These are phyloP conservation scores for Grammomys dolichurus DNA, from an alignment of 2,113 vertebrate genomes.

Conservation along the genomic window DNA sequence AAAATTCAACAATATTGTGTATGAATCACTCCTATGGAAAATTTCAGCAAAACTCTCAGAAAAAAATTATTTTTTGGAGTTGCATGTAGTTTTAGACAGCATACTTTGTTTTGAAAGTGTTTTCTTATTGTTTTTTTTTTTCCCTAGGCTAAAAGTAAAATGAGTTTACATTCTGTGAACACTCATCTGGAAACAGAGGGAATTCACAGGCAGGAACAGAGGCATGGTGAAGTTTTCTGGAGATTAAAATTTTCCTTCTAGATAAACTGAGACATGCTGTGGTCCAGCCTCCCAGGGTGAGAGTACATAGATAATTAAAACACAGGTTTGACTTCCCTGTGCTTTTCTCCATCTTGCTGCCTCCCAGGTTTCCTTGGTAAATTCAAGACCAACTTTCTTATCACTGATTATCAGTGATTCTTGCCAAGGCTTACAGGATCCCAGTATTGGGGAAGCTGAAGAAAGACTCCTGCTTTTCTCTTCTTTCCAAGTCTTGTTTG, in stretches of 20 bases:
- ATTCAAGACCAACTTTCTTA: conserved; percentile 34
- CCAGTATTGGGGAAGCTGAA: background rate
- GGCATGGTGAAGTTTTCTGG: background rate
- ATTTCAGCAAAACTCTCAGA: conserved; percentile 23
- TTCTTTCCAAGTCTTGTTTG: conserved; percentile 62
- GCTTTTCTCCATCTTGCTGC: conserved; percentile 26
- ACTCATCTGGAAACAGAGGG: background rate
- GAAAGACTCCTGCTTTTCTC: conserved; percentile 38
- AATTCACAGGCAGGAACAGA: background rate
- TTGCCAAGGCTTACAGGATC: background rate
- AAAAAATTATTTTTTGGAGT: background rate
- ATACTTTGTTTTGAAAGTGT: conserved; percentile 47
- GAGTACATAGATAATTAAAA: conserved; percentile 43
- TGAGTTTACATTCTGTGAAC: background rate
- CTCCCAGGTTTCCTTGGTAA: conserved; percentile 36
- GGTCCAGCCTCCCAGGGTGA: background rate
- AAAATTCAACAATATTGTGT: conserved; percentile 24
- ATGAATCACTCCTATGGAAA: background rate
- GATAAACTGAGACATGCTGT: conserved; percentile 8
- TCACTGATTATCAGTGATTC: conserved; percentile 57
- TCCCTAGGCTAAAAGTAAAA: conserved; percentile 47
- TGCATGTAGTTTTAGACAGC: conserved; percentile 16
- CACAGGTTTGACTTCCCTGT: background rate
- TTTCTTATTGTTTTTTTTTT: conserved; percentile 29
- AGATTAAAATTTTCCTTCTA: conserved; percentile 43